These are phyloP conservation scores for Eupristina koningsbergeri DNA, from an alignment of 1,140 invertebrate genomes.

Conservation along the genomic window DNA sequence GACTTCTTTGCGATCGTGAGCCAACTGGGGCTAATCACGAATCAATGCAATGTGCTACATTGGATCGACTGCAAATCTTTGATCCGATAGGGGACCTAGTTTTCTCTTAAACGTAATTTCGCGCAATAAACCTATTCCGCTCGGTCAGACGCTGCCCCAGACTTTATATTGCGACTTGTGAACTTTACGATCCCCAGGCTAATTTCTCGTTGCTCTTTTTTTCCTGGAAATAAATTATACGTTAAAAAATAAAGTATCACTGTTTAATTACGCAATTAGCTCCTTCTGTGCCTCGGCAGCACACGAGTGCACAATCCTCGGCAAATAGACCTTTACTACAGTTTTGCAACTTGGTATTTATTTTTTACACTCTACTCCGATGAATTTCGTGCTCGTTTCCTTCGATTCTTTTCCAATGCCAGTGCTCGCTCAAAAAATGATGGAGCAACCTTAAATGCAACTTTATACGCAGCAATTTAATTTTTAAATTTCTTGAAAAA, in stretches of 20 bases:
- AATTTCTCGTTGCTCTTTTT: background rate
- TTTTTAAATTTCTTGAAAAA: no score
- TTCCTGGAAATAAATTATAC: background rate
- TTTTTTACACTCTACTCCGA: no score
- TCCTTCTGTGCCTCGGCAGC: background rate
- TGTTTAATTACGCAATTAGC: background rate
- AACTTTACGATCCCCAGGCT: background rate
- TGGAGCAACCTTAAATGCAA: no score
- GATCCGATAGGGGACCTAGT: background rate
- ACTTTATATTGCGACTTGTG: background rate
- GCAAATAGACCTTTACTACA: background rate
- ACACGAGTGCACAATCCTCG: background rate
- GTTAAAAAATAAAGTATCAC: no score
- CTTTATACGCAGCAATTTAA: no score
- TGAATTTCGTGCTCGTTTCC: no score
- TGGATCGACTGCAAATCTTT: background rate
- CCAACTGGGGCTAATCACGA: background rate
- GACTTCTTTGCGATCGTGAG: background rate
- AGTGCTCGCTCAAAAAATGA: no score
- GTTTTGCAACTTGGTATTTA: background rate
- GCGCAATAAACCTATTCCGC: background rate
- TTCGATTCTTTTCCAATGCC: no score
- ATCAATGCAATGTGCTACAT: background rate
- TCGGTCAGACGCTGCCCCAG: background rate
- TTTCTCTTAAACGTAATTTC: background rate